These are phyloP conservation scores for Pseudorhombus dupliciocellatus DNA, from an alignment of 2,113 vertebrate genomes.

Conservation along the genomic window DNA sequence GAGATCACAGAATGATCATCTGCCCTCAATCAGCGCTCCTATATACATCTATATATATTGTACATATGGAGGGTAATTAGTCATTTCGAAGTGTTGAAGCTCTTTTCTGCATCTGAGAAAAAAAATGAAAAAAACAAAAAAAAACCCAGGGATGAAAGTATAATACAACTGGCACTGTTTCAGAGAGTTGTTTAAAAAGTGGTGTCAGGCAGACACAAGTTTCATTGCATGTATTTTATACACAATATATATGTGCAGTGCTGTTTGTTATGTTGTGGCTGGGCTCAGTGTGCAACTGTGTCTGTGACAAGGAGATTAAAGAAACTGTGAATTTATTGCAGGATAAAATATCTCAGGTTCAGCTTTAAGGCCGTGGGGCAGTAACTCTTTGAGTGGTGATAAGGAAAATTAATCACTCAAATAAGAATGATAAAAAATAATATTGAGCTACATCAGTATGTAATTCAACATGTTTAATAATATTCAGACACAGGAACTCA, in stretches of 20 bases:
- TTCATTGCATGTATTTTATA: too few species aligned
- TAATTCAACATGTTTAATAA: background rate
- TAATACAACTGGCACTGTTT: background rate
- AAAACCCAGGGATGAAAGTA: background rate
- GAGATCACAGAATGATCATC: conserved; percentile 62
- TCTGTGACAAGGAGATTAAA: background rate
- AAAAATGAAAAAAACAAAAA: too few species aligned
- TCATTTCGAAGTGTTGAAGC: conserved; percentile 50
- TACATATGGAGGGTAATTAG: conserved; percentile 57
- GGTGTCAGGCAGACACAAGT: too few species aligned
- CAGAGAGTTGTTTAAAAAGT: too few species aligned
- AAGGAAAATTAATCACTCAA: background rate
- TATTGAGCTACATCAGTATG: background rate
- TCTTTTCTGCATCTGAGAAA: conserved; percentile 13
- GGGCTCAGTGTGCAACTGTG: background rate
- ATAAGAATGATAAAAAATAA: too few species aligned
- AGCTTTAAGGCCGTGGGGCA: background rate
- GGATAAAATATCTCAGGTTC: conserved; percentile 4
- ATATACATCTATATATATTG: background rate
- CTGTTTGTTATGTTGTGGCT: background rate
- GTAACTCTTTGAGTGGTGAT: background rate
- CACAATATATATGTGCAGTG: too few species aligned
- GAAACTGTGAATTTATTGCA: background rate
- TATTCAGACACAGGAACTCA: background rate
- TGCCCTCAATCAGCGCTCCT: conserved; percentile 61